A percentile compares a stretch with the other conserved stretches of the same genome.
Conservation (phyloP, 2,797 vertebrate species). For the Gymnothorax javanicus region DNA sequence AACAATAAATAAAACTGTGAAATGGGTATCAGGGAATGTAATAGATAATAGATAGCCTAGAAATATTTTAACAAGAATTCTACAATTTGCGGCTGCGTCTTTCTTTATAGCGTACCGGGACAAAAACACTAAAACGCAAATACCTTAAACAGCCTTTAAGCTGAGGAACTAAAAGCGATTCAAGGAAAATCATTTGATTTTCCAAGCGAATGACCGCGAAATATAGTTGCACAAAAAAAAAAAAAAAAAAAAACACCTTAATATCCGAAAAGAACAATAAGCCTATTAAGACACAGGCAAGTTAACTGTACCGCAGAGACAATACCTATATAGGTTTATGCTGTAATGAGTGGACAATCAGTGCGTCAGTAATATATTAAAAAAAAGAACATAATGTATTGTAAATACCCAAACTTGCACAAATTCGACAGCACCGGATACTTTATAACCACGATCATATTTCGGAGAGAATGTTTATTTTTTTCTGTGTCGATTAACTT, state of each 20-base stretch:
- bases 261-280: background rate
- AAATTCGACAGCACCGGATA: background rate
- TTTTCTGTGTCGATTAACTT: background rate
- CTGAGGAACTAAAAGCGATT: too few species aligned
- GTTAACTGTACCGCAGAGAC: background rate
- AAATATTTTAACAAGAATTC: background rate
- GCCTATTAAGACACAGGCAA: background rate
- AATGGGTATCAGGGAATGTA: background rate
- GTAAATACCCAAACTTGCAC: background rate
- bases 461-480: background rate
- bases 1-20: background rate
- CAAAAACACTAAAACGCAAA: background rate
- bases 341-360: background rate
- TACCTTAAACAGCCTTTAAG: background rate
- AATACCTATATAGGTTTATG: background rate
- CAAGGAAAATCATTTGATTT: too few species aligned
- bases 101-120: background rate
- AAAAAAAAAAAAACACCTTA: too few species aligned
- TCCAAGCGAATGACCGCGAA: too few species aligned
- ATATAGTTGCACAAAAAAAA: too few species aligned
- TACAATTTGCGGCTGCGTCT: background rate
- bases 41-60: background rate
- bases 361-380: background rate
- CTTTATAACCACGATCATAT: background rate
- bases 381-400: background rate